Conservation (phyloP, 2,113 vertebrate genomes). For the Pachypanchax playfairii region DNA sequence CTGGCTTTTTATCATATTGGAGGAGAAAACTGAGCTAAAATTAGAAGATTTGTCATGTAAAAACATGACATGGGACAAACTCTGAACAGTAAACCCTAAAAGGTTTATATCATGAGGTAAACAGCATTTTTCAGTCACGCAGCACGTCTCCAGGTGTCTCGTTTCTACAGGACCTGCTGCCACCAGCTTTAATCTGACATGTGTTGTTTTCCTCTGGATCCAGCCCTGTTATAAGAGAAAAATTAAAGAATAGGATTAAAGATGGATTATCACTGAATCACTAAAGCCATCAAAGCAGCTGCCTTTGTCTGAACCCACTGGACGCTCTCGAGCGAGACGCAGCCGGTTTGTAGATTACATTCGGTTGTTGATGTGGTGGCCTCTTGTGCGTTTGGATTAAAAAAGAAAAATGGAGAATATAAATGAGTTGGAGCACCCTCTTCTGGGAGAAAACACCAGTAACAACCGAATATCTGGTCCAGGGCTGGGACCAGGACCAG, state of each 20-base stretch:
- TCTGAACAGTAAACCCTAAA: too few species aligned
- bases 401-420: constrained; percentile 72
- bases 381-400: constrained; percentile 25
- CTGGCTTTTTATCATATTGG: too few species aligned
- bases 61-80: too few species aligned
- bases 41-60: too few species aligned
- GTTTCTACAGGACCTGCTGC: too few species aligned
- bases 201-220: constrained; percentile 29
- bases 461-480: constrained; percentile 27
- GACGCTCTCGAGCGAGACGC: too few species aligned
- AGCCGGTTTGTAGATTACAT: constrained; percentile 49
- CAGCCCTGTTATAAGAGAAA: constrained; percentile 41
- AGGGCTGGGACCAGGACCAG: constrained; percentile 18
- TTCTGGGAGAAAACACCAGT: constrained; percentile 70
- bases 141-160: too few species aligned
- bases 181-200: not conserved
- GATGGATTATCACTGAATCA: constrained; percentile 65
- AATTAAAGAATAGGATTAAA: constrained; percentile 70
- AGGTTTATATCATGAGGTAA: too few species aligned
- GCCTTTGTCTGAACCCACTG: constrained; percentile 51
- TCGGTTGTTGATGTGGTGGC: constrained; percentile 57
- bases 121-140: too few species aligned
- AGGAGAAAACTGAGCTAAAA: too few species aligned
- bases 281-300: constrained; percentile 54
- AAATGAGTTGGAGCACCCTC: constrained; percentile 81